Base-by-base conservation (phyloP, 2,797 vertebrate genomes). In the Malacoctenus gilli region DNA sequence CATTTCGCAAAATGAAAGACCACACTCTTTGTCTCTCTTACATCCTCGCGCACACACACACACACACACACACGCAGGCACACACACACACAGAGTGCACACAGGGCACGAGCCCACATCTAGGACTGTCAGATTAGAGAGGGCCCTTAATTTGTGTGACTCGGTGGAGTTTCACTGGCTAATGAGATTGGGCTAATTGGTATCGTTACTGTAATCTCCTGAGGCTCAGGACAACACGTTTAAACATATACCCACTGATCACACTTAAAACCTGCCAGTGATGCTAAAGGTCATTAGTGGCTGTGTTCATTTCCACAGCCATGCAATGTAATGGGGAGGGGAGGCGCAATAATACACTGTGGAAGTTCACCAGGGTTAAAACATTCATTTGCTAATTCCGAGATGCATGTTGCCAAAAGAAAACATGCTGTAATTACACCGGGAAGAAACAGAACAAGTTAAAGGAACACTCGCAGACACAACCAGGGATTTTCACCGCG, bases 121-220 rank as follows among this genome's bases (percentile, higher is more conserved):
- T 71, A 81, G 46, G 44, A 65, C 83, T 87, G 88, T 87, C 85
- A 87, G 84, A 86, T 87, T 84, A 85, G 68, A 87, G 74, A 85
- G 60, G 77, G 74, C 79, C 85, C 77, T 82, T 87, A 87, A 91
- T 87, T 75, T 85, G 87, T 86, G 80, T 84, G 84, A 82, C 80
- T 86, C 85, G 58, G 78, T 87, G 65, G 85, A 90, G 84, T 89
- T 88, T 87, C 53, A 55, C 66, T 67, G 68, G 85, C 86, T 93
- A 92, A 93, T 91, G 91, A 92, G 90, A 91, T 86, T 80, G 85
- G 87, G 85, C 87, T 93, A 92, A 92, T 92, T 92, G 90, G 90
- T 90, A 91, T 91, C 82, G 89, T 91, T 90, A 89, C 87, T 86
- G 82, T 90, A 90, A 89, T 93, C 90, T 89, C 87, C 74, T 36